Base-by-base conservation (phyloP, 1,140 invertebrate species). In the Drosophila oshimai region DNA sequence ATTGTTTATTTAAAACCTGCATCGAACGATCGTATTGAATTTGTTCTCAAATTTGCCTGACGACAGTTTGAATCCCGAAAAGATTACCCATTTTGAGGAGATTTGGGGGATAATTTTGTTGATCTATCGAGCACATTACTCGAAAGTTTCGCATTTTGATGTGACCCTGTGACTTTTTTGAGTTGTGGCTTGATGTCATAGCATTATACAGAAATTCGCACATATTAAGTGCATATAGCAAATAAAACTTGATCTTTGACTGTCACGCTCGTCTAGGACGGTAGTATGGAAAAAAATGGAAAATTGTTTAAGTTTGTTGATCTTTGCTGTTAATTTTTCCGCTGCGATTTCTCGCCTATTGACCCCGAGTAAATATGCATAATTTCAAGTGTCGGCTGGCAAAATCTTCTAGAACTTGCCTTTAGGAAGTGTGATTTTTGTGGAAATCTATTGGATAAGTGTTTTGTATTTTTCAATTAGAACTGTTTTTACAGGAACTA, bases 221-320 rank as follows among this genome's bases (percentile, higher is more conserved):
- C 24, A 13, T 65, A 62, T 62, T 22, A 62, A 29, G 33, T 37
- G 60, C 15, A 7, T n/a, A 53, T 10, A 18, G 49, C 37, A 61
- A 64, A 64, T 39, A 67, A 9, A 22, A 69, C 65, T 69, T 69
- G 50, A 69, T 68, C 65, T 69, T 69, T 69, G 65, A 22, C 49
- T 41, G 39, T 13, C 28, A 55, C 37, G 28, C 34, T 53, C 29
- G 29, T 31, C 31, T 65, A 44, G 28, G 15, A 20, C 24, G 4
- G 5, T 7, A 28, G 13, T 12, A 22, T 15, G 39, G 18, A 45
- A 39, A 24, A 22, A 37, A 65, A 65, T 64, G 65, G 34, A 65
- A 65, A 41, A 31, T 24, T 10, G 37, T 39, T 42, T 22, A 28
- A 29, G 39, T 54, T 51, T 55, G 47, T 69, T 69, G 46, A 67